Percentiles rank a stretch among this genome's conserved stretches.
Conservation (phyloP, 2,797 vertebrate genomes). For the Carapus acus region DNA sequence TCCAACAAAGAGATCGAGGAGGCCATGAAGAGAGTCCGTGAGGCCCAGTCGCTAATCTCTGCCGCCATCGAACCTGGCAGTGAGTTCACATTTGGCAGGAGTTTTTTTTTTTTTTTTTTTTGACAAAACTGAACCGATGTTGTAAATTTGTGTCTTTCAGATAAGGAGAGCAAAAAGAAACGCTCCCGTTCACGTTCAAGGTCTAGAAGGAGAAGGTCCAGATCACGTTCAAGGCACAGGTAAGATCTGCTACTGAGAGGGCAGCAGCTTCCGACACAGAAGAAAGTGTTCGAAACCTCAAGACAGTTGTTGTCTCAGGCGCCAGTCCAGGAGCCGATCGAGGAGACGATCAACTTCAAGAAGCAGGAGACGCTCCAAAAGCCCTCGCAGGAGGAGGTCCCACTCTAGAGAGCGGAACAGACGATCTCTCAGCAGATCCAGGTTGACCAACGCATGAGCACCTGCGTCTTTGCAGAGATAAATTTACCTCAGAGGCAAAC, state of each 20-base stretch:
- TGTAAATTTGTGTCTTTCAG: conserved; percentile 51
- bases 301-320: conserved; percentile 59
- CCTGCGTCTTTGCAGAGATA: too few relatives aligned
- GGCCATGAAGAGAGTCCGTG: conserved; percentile 95
- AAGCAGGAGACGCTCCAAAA: conserved; percentile 86
- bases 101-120: too few relatives aligned
- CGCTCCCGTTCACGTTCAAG: conserved; percentile 75
- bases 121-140: background rate
- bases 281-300: too few relatives aligned
- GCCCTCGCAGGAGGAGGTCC: conserved; percentile 80
- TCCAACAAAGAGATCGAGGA: conserved; percentile 98
- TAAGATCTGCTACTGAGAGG: conserved; percentile 5
- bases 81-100: conserved; percentile 45
- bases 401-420: conserved; percentile 83
- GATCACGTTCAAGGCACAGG: conserved; percentile 90
- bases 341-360: conserved; percentile 84
- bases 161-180: conserved; percentile 88
- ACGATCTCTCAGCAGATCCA: conserved; percentile 83
- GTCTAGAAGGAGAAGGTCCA: conserved; percentile 83
- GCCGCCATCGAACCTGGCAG: conserved; percentile 95
- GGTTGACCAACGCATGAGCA: too few relatives aligned
- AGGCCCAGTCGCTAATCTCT: conserved; percentile 96
- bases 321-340: conserved; percentile 84
- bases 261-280: too few relatives aligned
- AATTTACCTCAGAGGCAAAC: too few relatives aligned